Evolutionary conservation across 1,140 invertebrate species (phyloP), one percentile per base, ranked within the genome.

Genomic region (Nymphalis io): DNA sequence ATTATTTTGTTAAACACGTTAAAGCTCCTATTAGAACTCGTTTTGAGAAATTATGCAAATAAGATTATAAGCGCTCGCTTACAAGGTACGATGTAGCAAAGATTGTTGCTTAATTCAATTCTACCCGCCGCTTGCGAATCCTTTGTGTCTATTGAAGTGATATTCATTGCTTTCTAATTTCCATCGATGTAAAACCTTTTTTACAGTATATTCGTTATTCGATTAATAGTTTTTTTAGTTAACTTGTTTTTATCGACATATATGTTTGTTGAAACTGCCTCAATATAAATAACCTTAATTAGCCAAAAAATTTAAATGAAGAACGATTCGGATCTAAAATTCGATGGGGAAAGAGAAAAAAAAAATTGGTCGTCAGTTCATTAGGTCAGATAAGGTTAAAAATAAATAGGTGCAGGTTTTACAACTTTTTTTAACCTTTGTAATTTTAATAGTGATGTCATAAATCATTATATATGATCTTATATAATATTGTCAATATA

Each of bases 11-110:
- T 81, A 27, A 80, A 82, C 77, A 83, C 61, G 76, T 79, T 84
- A 81, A 85, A 81, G 79, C 77, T 76, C 70, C 76, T 69, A 83
- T 84, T 83, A 83, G 80, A 84, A 84, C 80, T 84, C 75, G 76
- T 84, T 82, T 75, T 68, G 70, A 82, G 76, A 76, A 88, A 88
- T 88, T 88, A 86, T 88, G 83, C 74, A 86, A 88, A 86, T 88
- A 72, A 76, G 72, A 80, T 81, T 83, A 81, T 84, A 80, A 84
- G 75, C 74, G 79, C 74, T 68, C 75, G 63, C 78, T 82, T 82
- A 85, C 82, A 81, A 81, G 82, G 74, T 75, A 82, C 73, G 76
- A 74, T 73, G 73, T 77, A 68, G 73, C 74, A 78, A 82, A 82
- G 83, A 84, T 87, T 85, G 80, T 84, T 75, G 75, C 73, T 72